phyloP scores from a whole-genome alignment of 1,140 invertebrate species.

The Bombus confusus region DNA sequence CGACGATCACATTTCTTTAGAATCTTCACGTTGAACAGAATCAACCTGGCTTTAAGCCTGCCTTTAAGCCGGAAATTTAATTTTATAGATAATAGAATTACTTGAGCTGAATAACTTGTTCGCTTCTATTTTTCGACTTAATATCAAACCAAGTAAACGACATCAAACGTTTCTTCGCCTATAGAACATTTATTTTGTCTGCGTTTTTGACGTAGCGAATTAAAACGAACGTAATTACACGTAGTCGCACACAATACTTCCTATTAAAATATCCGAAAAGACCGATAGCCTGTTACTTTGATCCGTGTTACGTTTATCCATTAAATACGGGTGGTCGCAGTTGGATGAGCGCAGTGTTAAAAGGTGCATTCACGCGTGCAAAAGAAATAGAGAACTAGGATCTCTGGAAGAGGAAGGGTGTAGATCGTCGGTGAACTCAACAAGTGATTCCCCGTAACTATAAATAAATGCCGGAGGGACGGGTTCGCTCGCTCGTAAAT shows the following conservation, averaged over 20 bases:
- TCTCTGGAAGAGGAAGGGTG: neutral
- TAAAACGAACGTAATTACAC: neutral
- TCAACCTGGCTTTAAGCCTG: too few species aligned
- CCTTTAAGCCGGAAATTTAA: too few species aligned
- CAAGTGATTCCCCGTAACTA: slow-evolving; percentile 68
- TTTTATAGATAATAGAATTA: too few species aligned
- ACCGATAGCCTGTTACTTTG: neutral
- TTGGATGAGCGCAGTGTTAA: slow-evolving; percentile 39
- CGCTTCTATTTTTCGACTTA: too few species aligned
- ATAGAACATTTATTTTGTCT: neutral
- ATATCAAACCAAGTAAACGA: too few species aligned
- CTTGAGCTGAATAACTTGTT: too few species aligned
- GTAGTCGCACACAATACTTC: neutral
- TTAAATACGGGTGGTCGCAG: slow-evolving; percentile 48
- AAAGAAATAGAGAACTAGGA: slow-evolving; percentile 6
- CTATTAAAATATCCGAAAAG: neutral
- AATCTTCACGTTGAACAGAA: too few species aligned
- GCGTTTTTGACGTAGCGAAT: neutral
- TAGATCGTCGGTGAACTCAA: slow-evolving; percentile 19
- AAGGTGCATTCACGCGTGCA: slow-evolving; percentile 51
- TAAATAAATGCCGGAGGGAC: slow-evolving; percentile 70
- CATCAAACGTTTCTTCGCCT: neutral
- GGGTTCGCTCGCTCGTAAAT: slow-evolving; percentile 68
- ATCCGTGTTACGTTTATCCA: neutral
- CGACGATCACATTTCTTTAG: too few species aligned